Percentiles rank a stretch among this genome's conserved stretches.
Evolutionary conservation across 2,888 invertebrate genomes (phyloP).

Genomic region (Cheilosia vernalis): DNA sequence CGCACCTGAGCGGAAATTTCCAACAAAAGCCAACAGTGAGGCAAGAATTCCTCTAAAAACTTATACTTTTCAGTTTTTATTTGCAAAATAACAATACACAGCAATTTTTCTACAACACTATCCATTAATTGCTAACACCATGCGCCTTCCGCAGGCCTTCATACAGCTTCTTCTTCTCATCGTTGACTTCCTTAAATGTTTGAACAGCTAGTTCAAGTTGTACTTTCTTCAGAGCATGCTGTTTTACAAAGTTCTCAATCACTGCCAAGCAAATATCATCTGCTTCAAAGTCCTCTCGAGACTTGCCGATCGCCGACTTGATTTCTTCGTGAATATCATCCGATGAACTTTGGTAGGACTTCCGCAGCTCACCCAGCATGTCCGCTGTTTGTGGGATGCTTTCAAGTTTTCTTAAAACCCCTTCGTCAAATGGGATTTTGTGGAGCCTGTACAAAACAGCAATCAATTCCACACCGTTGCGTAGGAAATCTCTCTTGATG

Average conservation of each 20-base stretch:
- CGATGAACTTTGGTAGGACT: slow-evolving; percentile 72
- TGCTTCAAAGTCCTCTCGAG: slow-evolving; percentile 83
- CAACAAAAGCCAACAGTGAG: not conserved
- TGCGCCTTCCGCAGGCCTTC: slow-evolving; percentile 88
- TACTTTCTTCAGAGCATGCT: slow-evolving; percentile 87
- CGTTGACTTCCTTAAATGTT: slow-evolving; percentile 87
- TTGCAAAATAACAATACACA: not conserved
- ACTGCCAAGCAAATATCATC: slow-evolving; percentile 86
- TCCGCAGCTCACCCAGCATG: slow-evolving; percentile 77
- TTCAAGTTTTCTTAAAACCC: slow-evolving; percentile 75
- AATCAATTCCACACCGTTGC: slow-evolving; percentile 85
- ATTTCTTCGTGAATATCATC: slow-evolving; percentile 84
- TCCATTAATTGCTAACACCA: slow-evolving; percentile 82
- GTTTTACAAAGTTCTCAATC: slow-evolving; percentile 86
- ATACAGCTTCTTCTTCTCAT: slow-evolving; percentile 85
- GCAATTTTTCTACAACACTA: slow-evolving; percentile 11
- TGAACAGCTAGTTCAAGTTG: slow-evolving; percentile 89
- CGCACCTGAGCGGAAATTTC: not conserved
- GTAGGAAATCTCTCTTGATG: slow-evolving; percentile 85
- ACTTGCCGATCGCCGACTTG: slow-evolving; percentile 85
- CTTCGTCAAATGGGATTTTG: slow-evolving; percentile 80
- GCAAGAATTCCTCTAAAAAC: not conserved
- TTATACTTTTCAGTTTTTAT: slow-evolving; percentile 39
- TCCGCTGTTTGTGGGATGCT: slow-evolving; percentile 74
- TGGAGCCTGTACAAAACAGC: slow-evolving; percentile 85